phyloP scores from a whole-genome alignment of 2,797 vertebrate species.

The Catostomus latipinnis region DNA sequence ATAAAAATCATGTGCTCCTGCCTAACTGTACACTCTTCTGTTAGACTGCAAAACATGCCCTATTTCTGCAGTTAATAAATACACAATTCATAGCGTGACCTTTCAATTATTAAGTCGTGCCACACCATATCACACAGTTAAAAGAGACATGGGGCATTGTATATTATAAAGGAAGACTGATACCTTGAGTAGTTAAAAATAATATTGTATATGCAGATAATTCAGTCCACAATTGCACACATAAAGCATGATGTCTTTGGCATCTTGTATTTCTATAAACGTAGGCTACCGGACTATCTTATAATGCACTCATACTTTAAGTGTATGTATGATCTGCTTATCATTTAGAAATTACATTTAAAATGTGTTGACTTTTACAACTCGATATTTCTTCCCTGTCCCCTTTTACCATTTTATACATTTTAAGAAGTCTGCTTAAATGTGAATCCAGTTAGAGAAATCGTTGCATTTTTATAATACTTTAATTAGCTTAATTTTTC shows the following conservation, averaged over 20 bases:
- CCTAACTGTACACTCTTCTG: not conserved
- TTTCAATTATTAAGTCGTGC: constrained; percentile 16
- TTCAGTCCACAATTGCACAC: not conserved
- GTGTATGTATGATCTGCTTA: not conserved
- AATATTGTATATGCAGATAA: not conserved
- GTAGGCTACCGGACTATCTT: not conserved
- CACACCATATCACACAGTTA: not conserved
- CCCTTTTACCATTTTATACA: not conserved
- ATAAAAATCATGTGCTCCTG: not conserved
- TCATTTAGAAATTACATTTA: no score
- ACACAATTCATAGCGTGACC: constrained; percentile 30
- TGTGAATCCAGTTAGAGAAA: no score
- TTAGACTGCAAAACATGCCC: constrained; percentile 42
- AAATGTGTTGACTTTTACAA: not conserved
- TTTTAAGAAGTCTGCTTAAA: not conserved
- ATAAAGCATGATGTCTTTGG: not conserved
- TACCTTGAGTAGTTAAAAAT: not conserved
- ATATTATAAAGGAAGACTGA: not conserved
- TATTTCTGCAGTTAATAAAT: constrained; percentile 46
- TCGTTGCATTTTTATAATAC: no score
- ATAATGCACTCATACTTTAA: not conserved
- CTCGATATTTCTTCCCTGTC: not conserved
- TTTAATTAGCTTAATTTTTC: no score
- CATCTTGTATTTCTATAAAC: not conserved
- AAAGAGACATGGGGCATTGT: not conserved